These are phyloP conservation scores for Chaunax sp. DNA, from an alignment of 2,797 vertebrate species.

Conservation along the genomic window DNA sequence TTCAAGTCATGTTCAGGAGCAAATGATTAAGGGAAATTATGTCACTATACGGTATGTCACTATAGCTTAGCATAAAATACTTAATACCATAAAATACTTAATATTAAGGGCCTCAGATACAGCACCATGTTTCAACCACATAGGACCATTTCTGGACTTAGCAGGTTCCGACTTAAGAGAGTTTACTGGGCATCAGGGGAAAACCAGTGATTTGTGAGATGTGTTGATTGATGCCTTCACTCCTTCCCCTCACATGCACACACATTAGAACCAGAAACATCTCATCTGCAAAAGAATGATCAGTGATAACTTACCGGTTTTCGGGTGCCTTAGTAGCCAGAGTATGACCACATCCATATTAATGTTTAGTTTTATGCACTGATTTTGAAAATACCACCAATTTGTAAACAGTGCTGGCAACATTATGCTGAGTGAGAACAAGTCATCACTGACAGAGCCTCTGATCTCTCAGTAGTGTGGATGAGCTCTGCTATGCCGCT, in stretches of 20 bases:
- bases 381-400: slow-evolving; percentile 28
- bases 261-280: too few relatives aligned
- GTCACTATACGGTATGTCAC: too few relatives aligned
- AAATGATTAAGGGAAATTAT: too few relatives aligned
- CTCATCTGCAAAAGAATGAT: neutral
- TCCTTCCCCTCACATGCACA: too few relatives aligned
- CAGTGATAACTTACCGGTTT: slow-evolving; percentile 1
- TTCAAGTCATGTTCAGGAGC: too few relatives aligned
- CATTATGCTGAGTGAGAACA: slow-evolving; percentile 29
- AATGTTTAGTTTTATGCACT: neutral
- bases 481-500: slow-evolving; percentile 45
- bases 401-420: slow-evolving; percentile 14
- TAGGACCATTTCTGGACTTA: too few relatives aligned
- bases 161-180: too few relatives aligned
- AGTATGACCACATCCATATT: neutral
- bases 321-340: neutral
- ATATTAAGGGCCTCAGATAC: too few relatives aligned
- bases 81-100: too few relatives aligned
- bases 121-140: too few relatives aligned
- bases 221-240: slow-evolving; percentile 1
- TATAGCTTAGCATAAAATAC: too few relatives aligned
- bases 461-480: slow-evolving; percentile 31
- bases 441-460: slow-evolving; percentile 32
- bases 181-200: neutral
- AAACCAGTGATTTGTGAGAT: slow-evolving; percentile 5